A percentile compares a stretch with the other conserved stretches of the same genome.
These are phyloP conservation scores for Stomorhina lunata DNA, from an alignment of 2,888 invertebrate genomes.

Conservation along the genomic window DNA sequence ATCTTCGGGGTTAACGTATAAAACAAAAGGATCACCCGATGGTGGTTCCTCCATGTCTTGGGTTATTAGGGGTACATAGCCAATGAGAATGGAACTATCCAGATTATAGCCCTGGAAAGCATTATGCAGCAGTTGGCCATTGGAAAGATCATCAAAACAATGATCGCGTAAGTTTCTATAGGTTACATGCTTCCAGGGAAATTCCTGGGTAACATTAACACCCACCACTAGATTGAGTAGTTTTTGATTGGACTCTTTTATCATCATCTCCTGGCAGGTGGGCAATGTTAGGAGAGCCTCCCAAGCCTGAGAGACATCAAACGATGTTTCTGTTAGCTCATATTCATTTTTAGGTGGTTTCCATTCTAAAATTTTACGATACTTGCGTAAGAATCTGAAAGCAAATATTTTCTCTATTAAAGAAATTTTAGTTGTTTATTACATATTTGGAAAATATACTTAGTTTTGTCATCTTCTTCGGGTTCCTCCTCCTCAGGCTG, in stretches of 20 bases:
- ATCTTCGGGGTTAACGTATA: slow-evolving; percentile 82
- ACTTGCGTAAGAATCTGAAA: slow-evolving; percentile 21
- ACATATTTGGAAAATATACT: slow-evolving; percentile 3
- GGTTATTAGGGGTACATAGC: slow-evolving; percentile 85
- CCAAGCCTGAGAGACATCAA: slow-evolving; percentile 73
- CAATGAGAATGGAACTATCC: slow-evolving; percentile 82
- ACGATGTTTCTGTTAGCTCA: slow-evolving; percentile 66
- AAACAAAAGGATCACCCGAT: slow-evolving; percentile 85
- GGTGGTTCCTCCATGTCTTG: slow-evolving; percentile 80
- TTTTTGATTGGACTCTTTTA: slow-evolving; percentile 72
- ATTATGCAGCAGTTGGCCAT: slow-evolving; percentile 79
- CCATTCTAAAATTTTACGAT: slow-evolving; percentile 66
- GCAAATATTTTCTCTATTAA: too few species aligned
- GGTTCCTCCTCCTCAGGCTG: slow-evolving; percentile 23
- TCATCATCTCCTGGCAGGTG: slow-evolving; percentile 72
- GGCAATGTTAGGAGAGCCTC: slow-evolving; percentile 70
- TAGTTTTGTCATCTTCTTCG: slow-evolving; percentile 50
- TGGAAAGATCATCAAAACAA: slow-evolving; percentile 80
- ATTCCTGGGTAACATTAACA: slow-evolving; percentile 85
- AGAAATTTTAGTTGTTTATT: neutral
- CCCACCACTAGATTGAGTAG: slow-evolving; percentile 84
- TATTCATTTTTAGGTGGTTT: slow-evolving; percentile 72
- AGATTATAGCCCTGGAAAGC: slow-evolving; percentile 77
- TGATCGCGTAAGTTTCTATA: slow-evolving; percentile 84
- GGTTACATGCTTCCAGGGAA: slow-evolving; percentile 86